Base-by-base conservation (phyloP, 1,140 invertebrate species). In the Stegodyphus mimosarum region DNA sequence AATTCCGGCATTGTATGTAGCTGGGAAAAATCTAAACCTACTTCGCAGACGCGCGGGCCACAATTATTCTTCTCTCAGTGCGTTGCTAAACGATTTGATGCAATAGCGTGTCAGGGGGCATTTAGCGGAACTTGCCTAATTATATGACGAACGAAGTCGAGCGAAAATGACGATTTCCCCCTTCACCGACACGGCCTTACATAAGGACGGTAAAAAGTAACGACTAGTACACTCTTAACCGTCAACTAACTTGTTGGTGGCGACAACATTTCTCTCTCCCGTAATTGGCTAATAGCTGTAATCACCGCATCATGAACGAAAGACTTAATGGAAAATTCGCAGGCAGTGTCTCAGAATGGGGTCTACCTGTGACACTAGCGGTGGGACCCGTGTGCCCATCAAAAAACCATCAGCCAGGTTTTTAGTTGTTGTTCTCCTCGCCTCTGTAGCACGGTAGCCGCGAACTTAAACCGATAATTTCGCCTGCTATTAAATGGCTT, bases 271-370 rank as follows among this genome's bases (percentile, higher is more conserved):
- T 67, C 60, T 63, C 80, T 51, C 51, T 17, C 60, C 33, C 6
- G 80, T 83, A 83, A 83, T 83, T 83, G 80, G 71, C 60, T 83
- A 83, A 83, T 83, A 83, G 80, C 71, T 74, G 80, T 83, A 83
- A 83, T 83, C 71, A 83, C 52, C 60, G 70, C 51, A 83, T 73
- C 80, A 83, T 83, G 70, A 83, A 60, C 63, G 80, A 64, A 74
- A 48, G 55, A 51, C 70, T 17, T 83, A 83, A 83, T 83, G 80
- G 80, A 83, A 83, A 74, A 83, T 83, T 71, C 55, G 48, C 70
- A 33, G 48, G 48, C 10, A 51, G 53, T 50, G 51, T 6, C 51
- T 33, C 33, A 33, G 33, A 33, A 33, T 33, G 33, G 33, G 18
- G 50, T 50, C 60, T 74, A 66, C 71, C 71, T 83, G 60, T 53